Evolutionary conservation across 1,140 invertebrate genomes (phyloP).

Genomic region (Drosophila tani): DNA sequence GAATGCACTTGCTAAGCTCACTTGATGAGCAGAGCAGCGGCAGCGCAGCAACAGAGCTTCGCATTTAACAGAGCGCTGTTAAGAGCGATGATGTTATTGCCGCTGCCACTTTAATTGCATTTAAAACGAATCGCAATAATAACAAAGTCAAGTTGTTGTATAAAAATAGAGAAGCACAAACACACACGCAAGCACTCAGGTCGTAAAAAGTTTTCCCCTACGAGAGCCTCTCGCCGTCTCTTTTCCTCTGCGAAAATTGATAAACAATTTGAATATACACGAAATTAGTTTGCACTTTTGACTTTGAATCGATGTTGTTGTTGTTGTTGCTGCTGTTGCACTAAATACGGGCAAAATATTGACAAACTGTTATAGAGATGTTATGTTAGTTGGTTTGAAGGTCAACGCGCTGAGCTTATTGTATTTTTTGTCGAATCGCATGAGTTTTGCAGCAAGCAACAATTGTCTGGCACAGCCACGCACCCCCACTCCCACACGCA

Average conservation of each 20-base stretch:
- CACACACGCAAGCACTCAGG: not conserved
- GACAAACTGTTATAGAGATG: not conserved
- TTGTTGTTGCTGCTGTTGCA: conserved; percentile 21
- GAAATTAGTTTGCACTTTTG: conserved; percentile 67
- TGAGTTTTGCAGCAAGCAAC: conserved; percentile 49
- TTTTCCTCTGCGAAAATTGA: conserved; percentile 24
- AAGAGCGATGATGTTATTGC: not conserved
- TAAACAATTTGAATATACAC: conserved; percentile 58
- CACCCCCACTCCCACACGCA: conserved; percentile 13
- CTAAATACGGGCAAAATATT: conserved; percentile 18
- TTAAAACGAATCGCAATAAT: conserved; percentile 41
- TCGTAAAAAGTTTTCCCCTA: conserved; percentile 28
- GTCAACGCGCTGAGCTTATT: conserved; percentile 36
- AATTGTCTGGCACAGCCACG: conserved; percentile 16
- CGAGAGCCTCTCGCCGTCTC: not conserved
- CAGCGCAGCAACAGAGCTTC: conserved; percentile 3
- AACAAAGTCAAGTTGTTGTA: conserved; percentile 41
- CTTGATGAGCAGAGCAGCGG: not conserved
- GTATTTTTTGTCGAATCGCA: conserved; percentile 2
- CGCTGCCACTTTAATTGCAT: conserved; percentile 30
- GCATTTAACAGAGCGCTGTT: conserved; percentile 4
- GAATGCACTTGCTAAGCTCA: conserved; percentile 32
- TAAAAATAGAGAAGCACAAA: conserved; percentile 41
- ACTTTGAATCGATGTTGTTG: conserved; percentile 53
- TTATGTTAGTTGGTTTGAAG: conserved; percentile 38